Evolutionary conservation across 2,113 vertebrate species (phyloP), one percentile per base, ranked within the genome.

Genomic region (Pituophis catenifer): DNA sequence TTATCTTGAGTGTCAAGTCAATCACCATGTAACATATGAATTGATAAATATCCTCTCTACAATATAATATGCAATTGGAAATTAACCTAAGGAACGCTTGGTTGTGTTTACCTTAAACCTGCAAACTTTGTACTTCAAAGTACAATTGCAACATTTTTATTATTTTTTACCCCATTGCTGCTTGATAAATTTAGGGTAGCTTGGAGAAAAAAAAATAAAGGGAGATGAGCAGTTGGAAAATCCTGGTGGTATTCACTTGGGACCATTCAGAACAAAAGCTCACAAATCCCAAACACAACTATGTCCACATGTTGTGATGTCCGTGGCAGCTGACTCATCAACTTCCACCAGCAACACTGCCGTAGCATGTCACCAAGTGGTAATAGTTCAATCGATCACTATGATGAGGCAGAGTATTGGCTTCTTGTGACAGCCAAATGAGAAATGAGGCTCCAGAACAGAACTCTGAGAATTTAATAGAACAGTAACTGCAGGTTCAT

Each of bases 361-460:
- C 96, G 96, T 94, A 93, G 96, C 86, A 89, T 98, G 97, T 98
- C 98, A 97, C 97, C 88, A 95, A 91, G 95, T 96, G 96, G 98
- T 98, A 98, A 97, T 97, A 97, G 95, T 96, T 95, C 96, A 97
- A 96, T 98, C 95, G 96, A 97, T 98, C 98, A 98, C 96, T 94
- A 75, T 97, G 96, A 98, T 97, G 97, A 97, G 95, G 92, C 95
- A 87, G 95, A 97, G 95, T 98, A 98, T 97, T 98, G 97, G 96
- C 98, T 98, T 95, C 90, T 95, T 53, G 93, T 97, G 97, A 96
- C 96, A 98, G 85, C 94, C 95, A 95, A 94, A 96, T 97, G 97
- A 98, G 95, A 96, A 97, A 97, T 98, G 96, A 96, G 94, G 96
- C 94, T 95, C 92, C 86, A 95, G 97, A 94, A 95, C 94, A 94